phyloP scores from a whole-genome alignment of 2,113 vertebrate species.

The Alexandromys fortis region DNA sequence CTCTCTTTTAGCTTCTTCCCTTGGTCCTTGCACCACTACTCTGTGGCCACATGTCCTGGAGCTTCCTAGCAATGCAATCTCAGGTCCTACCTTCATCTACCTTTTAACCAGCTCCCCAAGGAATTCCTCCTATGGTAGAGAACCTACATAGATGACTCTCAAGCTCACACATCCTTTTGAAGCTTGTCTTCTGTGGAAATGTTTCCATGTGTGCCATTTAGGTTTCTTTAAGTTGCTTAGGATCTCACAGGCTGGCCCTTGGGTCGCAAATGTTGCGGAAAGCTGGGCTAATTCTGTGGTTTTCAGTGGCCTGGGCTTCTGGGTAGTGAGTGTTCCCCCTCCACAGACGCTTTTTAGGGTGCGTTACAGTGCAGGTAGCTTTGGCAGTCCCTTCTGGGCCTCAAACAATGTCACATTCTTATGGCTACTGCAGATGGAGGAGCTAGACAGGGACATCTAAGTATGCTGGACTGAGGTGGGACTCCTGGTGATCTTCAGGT shows the following conservation, averaged over 20 bases:
- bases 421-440: background rate
- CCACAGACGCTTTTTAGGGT: background rate
- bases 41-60: background rate
- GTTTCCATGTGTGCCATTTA: background rate
- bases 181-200: background rate
- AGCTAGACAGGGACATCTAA: background rate
- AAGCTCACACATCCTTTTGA: background rate
- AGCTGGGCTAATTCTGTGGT: fast-evolving
- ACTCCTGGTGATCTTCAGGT: background rate
- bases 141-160: background rate
- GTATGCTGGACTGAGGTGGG: background rate
- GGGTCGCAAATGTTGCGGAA: fast-evolving
- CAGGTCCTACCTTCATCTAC: no score
- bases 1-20: background rate
- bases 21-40: background rate
- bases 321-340: background rate
- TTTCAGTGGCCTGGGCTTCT: fast-evolving
- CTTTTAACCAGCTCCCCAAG: background rate
- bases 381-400: background rate
- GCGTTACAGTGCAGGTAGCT: background rate
- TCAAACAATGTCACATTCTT: background rate
- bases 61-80: background rate
- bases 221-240: background rate
- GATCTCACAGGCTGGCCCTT: background rate
- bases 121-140: background rate